phyloP scores from a whole-genome alignment of 2,797 vertebrate species.

The Paguma larvata region DNA sequence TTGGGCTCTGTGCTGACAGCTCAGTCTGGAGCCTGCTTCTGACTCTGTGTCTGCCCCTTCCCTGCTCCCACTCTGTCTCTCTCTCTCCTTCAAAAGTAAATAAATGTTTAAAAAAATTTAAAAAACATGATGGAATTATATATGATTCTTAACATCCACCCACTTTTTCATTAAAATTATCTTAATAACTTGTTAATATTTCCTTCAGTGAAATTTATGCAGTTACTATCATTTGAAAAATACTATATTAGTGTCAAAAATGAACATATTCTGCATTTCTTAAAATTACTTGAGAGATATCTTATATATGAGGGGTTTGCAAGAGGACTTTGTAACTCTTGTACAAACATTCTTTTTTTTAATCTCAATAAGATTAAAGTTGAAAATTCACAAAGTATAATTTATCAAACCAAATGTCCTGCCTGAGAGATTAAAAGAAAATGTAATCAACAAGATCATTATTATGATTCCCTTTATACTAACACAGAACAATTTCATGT shows the following conservation, averaged over 20 bases:
- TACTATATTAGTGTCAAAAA: neutral
- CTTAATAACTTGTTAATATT: neutral
- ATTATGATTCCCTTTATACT: neutral
- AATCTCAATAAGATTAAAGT: neutral
- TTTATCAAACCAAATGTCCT: neutral
- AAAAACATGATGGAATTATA: neutral
- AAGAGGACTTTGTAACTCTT: neutral
- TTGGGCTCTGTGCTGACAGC: too few relatives aligned
- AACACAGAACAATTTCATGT: neutral
- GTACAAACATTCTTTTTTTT: neutral
- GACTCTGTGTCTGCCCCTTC: too few relatives aligned
- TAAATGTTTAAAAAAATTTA: too few relatives aligned
- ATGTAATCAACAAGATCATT: neutral
- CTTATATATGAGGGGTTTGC: neutral
- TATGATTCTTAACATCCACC: neutral
- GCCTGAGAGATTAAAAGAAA: neutral
- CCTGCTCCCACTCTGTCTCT: too few relatives aligned
- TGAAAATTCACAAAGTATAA: neutral
- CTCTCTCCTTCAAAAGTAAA: too few relatives aligned
- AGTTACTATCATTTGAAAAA: neutral
- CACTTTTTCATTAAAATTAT: neutral
- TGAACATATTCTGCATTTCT: neutral
- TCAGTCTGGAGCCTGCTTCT: too few relatives aligned
- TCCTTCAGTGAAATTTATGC: neutral
- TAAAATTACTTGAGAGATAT: neutral